Evolutionary conservation across 2,888 invertebrate species (phyloP).

Genomic region (Galerucella calmariensis): DNA sequence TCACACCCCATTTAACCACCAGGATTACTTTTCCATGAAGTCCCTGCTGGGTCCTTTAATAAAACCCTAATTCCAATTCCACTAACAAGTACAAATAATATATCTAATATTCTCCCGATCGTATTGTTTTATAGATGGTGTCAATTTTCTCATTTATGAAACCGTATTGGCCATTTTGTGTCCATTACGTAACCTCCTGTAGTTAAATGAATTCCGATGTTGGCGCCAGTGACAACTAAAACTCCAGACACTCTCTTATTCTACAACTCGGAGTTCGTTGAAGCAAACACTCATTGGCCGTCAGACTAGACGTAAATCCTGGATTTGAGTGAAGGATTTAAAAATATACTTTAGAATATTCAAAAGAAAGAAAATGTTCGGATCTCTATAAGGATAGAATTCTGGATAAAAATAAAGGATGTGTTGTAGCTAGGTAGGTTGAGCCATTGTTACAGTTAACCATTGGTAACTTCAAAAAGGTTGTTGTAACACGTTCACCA

Average conservation of each 20-base stretch:
- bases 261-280: constrained; percentile 4
- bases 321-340: constrained; percentile 9
- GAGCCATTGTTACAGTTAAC: too few relatives aligned
- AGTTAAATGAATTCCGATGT: constrained; percentile 26
- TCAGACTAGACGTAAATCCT: constrained; percentile 6
- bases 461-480: too few relatives aligned
- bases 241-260: constrained; percentile 23
- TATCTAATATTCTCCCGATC: not conserved
- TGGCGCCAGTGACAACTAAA: constrained; percentile 20
- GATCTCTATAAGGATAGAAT: not conserved
- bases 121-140: constrained; percentile 17
- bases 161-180: constrained; percentile 8
- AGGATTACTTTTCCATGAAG: too few relatives aligned
- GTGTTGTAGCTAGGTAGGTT: too few relatives aligned
- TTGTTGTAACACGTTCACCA: too few relatives aligned
- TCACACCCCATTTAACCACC: not conserved
- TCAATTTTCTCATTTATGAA: constrained; percentile 25
- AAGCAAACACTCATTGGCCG: constrained; percentile 1
- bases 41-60: not conserved
- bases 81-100: not conserved
- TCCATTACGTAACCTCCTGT: constrained; percentile 29
- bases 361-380: not conserved
- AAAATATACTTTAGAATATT: constrained; percentile 10
- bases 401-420: too few relatives aligned
- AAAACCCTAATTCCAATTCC: not conserved